phyloP scores from a whole-genome alignment of 1,140 invertebrate species.

The Eriosoma lanigerum region DNA sequence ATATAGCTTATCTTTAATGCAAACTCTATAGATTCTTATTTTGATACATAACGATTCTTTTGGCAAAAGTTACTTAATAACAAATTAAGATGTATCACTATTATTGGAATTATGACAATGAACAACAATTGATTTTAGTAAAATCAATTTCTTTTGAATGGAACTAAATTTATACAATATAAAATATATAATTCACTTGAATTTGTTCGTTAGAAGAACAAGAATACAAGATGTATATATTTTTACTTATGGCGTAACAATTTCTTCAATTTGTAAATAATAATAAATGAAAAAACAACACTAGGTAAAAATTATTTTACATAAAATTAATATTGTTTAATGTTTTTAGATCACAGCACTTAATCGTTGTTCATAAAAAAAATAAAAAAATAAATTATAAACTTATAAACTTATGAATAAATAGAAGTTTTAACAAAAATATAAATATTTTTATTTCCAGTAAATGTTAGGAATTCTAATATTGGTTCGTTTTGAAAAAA shows the following conservation, averaged over 20 bases:
- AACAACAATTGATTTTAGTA: background rate
- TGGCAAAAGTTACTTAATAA: background rate
- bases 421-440: constrained; percentile 25
- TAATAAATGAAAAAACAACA: background rate
- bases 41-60: background rate
- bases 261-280: background rate
- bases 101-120: background rate
- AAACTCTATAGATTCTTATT: background rate
- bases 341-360: constrained; percentile 43
- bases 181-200: background rate
- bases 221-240: background rate
- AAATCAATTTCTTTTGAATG: background rate
- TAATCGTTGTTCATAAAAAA: constrained; percentile 35
- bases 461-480: background rate
- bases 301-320: background rate
- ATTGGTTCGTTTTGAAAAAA: background rate
- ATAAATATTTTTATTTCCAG: background rate
- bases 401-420: constrained; percentile 15
- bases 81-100: background rate
- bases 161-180: background rate
- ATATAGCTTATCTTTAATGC: background rate
- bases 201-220: constrained; percentile 5
- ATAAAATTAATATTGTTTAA: constrained; percentile 28
- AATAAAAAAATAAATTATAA: background rate
- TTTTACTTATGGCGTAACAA: constrained; percentile 10